Evolutionary conservation across 2,113 vertebrate genomes (phyloP).

Genomic region (Channa argus): DNA sequence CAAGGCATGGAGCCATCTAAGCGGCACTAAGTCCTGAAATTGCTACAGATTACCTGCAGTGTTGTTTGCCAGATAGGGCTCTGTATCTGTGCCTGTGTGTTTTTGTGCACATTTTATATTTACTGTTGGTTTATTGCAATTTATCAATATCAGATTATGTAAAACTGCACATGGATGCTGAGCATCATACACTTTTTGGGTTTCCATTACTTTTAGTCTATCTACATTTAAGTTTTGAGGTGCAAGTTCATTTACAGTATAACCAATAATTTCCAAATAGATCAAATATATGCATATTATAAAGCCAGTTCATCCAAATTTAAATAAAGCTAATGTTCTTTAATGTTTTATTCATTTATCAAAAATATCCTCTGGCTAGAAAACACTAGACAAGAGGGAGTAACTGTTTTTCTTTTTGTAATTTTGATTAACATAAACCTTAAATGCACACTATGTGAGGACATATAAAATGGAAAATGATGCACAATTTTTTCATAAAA

Average conservation of each 20-base stretch:
- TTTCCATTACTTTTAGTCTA: slow-evolving; percentile 32
- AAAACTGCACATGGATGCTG: slow-evolving; percentile 34
- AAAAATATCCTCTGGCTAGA: too few relatives aligned
- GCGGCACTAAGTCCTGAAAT: slow-evolving; percentile 80
- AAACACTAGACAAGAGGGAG: too few relatives aligned
- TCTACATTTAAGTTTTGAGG: slow-evolving; percentile 14
- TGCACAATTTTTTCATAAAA: slow-evolving; percentile 2
- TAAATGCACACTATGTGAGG: neutral
- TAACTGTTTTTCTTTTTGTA: neutral
- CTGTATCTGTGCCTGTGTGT: slow-evolving; percentile 29
- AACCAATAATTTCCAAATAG: slow-evolving; percentile 23
- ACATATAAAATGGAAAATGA: slow-evolving; percentile 35
- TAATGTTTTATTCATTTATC: too few relatives aligned
- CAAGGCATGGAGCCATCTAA: slow-evolving; percentile 81
- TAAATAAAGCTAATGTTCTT: neutral
- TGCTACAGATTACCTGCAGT: slow-evolving; percentile 83
- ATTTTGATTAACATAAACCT: neutral
- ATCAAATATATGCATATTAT: slow-evolving; percentile 5
- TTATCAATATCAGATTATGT: slow-evolving; percentile 45
- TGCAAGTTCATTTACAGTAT: neutral
- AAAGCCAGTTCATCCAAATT: neutral
- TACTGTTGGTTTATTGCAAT: slow-evolving; percentile 33
- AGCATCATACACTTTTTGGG: slow-evolving; percentile 23
- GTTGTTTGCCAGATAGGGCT: slow-evolving; percentile 62
- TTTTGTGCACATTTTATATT: slow-evolving; percentile 17